Evolutionary conservation across 2,888 invertebrate species (phyloP), one percentile per base, ranked within the genome.

Genomic region (Steromphala cineraria): DNA sequence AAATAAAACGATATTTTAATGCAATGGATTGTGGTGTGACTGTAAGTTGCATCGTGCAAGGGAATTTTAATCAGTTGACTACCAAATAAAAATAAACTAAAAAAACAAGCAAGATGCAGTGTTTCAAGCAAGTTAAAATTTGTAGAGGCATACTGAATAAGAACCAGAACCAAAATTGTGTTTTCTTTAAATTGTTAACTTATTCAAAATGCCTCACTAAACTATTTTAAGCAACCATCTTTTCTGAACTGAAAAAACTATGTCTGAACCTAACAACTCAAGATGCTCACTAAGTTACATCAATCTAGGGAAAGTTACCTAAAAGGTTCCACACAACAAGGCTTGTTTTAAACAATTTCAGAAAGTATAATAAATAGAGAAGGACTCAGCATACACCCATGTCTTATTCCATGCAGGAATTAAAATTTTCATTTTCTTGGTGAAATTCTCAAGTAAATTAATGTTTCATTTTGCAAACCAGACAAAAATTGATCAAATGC

Each of bases 311-410:
- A 46, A 46, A 10, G 46, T 46, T 46, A 46, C 10, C 46, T 46
- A 46, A 46, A 46, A 46, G 46, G 46, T 67, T 52, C 56, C 78
- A 80, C 80, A 80, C 77, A 80, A 77, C 80, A 80, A 80, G 80
- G 80, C 78, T 75, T 78, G 28, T 71, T 31, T n/a, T 28, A 67
- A 31, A 17, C 15, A 13, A 67, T 28, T 67, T 31, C 36, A 24
- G 19, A 5, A n/a, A 53, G 40, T 75, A 56, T 56, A 8, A 71
- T 13, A 17, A 71, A 71, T 36, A 19, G 40, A 71, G 15, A 71
- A 5, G 71, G 71, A 31, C 31, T 71, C 71, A 71, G 71, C 71
- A 36, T 36, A 71, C 71, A 71, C 13, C 71, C 36, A 40, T 71
- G 71, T 36, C 19, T 28, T 36, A 31, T 10, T 31, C 31, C 40